Evolutionary conservation across 2,113 vertebrate genomes (phyloP), one percentile per base, ranked within the genome.

Genomic region (Tapirus terrestris): DNA sequence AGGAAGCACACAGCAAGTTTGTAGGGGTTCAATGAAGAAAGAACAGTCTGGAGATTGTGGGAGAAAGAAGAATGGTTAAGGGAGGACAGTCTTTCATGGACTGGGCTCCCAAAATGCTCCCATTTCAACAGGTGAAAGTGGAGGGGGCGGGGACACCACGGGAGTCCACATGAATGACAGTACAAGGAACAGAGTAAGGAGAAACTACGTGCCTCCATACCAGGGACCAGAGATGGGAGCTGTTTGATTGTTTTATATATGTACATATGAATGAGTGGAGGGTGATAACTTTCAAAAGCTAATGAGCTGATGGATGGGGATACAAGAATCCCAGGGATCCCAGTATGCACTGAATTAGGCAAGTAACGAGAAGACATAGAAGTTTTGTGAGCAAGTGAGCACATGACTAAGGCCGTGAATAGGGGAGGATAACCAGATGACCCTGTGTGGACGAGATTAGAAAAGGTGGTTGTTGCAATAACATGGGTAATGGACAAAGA

Each of bases 71-170:
- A 45, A 12, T 83, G 65, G 79, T 11, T 29, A 84, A 87, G 51
- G 53, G 16, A 67, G 27, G 16, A 31, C 25, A 61, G 18, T 3
- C 73, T 73, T 63, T 79, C 61, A n/a, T 61, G 39, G 11, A 60
- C 11, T 51, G 33, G 29, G 23, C 13, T 87, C 29, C 21, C 43
- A 88, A 79, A 17, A 60, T 61, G 17, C n/a, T 90, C 23, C n/a
- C 29, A 51, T 73, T 60, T 73, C 16, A 83, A 73, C 56, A 43
- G 67, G 23, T n/a, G 31, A 75, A 75, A 58, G 16, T 48, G 33
- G 31, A 53, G 0, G 7, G 6, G 21, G 18, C 6, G 21, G 27
- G 12, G 29, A 21, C 12, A 31, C 6, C 45, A 4, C 20, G 4
- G 33, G n/a, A 89, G 11, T 48, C 14, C 67, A 36, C 33, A n/a